Evolutionary conservation across 2,888 invertebrate species (phyloP).

Genomic region (Tyria jacobaeae): DNA sequence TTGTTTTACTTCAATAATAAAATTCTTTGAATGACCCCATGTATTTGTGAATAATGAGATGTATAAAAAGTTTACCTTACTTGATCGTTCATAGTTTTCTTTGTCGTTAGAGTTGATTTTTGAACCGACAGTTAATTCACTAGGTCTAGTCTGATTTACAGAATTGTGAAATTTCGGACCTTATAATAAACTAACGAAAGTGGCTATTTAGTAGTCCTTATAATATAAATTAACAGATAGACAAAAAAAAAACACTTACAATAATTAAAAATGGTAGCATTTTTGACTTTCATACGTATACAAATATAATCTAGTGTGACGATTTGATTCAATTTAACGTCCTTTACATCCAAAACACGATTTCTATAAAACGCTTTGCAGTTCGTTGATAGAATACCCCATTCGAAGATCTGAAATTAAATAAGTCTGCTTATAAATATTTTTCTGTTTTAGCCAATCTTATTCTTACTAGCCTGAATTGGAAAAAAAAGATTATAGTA

Average conservation of each 20-base stretch:
- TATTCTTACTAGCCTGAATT: constrained; percentile 28
- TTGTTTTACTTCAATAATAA: not conserved
- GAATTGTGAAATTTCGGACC: too few species aligned
- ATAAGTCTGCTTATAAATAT: constrained; percentile 8
- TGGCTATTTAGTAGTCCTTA: too few species aligned
- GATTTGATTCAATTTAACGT: constrained; percentile 66
- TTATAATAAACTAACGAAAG: too few species aligned
- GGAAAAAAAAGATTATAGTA: not conserved
- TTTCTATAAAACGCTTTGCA: constrained; percentile 64
- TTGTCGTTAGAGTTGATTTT: constrained; percentile 17
- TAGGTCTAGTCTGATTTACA: too few species aligned
- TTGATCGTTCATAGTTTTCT: not conserved
- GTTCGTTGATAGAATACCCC: not conserved
- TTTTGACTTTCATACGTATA: constrained; percentile 83
- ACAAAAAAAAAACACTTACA: not conserved
- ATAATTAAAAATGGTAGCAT: constrained; percentile 54
- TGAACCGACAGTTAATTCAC: too few species aligned
- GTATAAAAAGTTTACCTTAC: not conserved
- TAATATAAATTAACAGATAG: too few species aligned
- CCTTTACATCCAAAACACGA: constrained; percentile 65
- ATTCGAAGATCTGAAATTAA: not conserved
- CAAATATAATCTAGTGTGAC: constrained; percentile 85
- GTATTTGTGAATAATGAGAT: too few species aligned
- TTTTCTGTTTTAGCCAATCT: not conserved
- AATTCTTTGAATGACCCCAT: too few species aligned